Base-by-base conservation (phyloP, 2,113 vertebrate species). In the Zingel zingel region DNA sequence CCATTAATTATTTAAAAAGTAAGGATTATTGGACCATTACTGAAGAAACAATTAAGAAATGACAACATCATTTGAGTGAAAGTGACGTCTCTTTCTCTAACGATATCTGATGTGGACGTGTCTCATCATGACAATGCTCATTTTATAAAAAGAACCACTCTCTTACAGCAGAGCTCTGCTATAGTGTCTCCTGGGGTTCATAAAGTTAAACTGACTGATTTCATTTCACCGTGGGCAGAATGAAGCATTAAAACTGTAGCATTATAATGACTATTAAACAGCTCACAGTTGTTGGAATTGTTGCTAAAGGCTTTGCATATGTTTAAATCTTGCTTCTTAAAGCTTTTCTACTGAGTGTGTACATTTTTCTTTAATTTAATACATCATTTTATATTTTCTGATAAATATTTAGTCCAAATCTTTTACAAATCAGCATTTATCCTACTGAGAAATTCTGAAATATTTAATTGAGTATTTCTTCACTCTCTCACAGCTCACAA, bases 41-140 rank as follows among this genome's bases (percentile, higher is more conserved):
- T 77, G 50, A 54, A 36, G 63, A 84, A 78, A 83, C 50, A 83
- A 86, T 86, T 63, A 83, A 16, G 30, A 71, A 74, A 77, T 74
- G 36, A 75, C 43, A 79, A 50, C 70, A 79, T 79, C n/a, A 84
- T 84, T 81, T 84, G n/a, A 76, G 83, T 45, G 10, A 36, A 77
- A 78, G 53, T 74, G 73, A 66, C 53, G 2, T 76, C 45, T 77
- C 14, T 61, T 30, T 59, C 45, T 4, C 43, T 56, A 62, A 74
- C 1, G 10, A 73, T 71, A 81, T 79, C 61, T 66, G 80, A 80
- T 71, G 25, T 73, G 33, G 43, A 64, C 36, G 69, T 77, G 65
- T 66, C 36, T 85, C 59, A 72, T 67, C 66, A 61, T 82, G 79
- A 74, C 47, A 21, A 57, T 65, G 72, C 75, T 78, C 18, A 2